phyloP scores from a whole-genome alignment of 2,797 vertebrate species.

The Chiroxiphia lanceolata region DNA sequence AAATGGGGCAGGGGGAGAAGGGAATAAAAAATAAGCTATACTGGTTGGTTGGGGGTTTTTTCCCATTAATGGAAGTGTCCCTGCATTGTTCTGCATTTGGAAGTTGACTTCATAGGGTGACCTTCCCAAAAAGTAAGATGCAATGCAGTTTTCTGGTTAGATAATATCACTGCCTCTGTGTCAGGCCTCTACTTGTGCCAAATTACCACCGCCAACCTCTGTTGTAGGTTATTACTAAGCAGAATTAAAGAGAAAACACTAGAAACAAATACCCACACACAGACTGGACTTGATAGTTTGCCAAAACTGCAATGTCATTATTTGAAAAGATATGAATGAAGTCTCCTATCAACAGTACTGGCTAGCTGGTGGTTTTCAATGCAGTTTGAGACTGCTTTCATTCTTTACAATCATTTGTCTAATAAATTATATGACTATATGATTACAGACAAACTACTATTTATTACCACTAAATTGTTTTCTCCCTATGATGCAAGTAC shows the following conservation, averaged over 20 bases:
- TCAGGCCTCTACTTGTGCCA: slow-evolving; percentile 5
- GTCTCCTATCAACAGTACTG: neutral
- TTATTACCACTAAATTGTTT: neutral
- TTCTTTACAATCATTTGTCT: neutral
- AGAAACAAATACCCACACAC: neutral
- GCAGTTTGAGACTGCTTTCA: neutral
- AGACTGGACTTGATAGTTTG: neutral
- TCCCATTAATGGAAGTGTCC: neutral
- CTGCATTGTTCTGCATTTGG: neutral
- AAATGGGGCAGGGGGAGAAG: accelerated
- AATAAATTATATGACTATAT: neutral
- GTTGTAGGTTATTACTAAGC: slow-evolving; percentile 8
- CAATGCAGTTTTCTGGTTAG: slow-evolving; percentile 53
- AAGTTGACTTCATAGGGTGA: slow-evolving; percentile 1
- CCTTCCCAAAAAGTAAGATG: slow-evolving; percentile 40
- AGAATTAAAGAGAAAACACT: slow-evolving; percentile 1
- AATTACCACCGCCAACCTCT: slow-evolving; percentile 16
- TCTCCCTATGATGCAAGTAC: neutral
- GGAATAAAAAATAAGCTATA: neutral
- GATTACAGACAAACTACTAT: neutral
- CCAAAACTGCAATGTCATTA: neutral
- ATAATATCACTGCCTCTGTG: neutral
- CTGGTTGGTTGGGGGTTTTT: accelerated
- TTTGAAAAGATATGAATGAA: neutral
- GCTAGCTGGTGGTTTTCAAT: neutral